Base-by-base conservation (phyloP, 2,797 vertebrate genomes). In the Platalea minor region DNA sequence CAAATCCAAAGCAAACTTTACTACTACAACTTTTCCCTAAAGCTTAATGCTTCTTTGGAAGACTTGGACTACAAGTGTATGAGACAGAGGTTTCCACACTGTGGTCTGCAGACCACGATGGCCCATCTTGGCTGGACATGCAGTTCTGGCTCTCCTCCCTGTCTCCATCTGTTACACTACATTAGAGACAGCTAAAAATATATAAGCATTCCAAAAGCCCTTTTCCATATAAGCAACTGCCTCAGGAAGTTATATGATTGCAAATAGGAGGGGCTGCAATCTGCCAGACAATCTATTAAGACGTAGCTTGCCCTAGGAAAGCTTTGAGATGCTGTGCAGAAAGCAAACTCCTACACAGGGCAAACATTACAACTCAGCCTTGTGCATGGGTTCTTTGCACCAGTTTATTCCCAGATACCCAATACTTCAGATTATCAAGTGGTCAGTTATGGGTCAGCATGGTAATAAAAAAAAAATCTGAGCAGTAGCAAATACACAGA, bases 101-200 rank as follows among this genome's bases (percentile, higher is more conserved):
- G 68, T 59, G 89, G 85, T 92, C 81, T 94, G 68, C 76, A 88
- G 89, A 76, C 88, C 76, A 80, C 1, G 7, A 79, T 90, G 79
- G 82, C 57, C 93, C 65, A 69, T 69, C 79, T 91, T 96, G 96
- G 96, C 95, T 95, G 89, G 95, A 85, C 86, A 85, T 14, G 50
- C 54, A 61, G 82, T 56, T 65, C 91, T 96, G 94, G 91, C 96
- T 95, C 65, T 93, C 72, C 69, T 96, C 92, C 85, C 92, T 74
- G 85, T 86, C 92, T 96, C 92, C 95, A 97, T 97, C 87, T 94
- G 95, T 84, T 97, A 73, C 37, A 56, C 82, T 93, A 78, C 89
- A 92, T 70, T 86, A 83, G 63, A 96, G 94, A 79, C 85, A 86
- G 93, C 94, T 95, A 97, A 97, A 97, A 95, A 94, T 95, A 96